These are phyloP conservation scores for Stegana nigrithorax DNA, from an alignment of 2,888 invertebrate genomes.

Conservation along the genomic window DNA sequence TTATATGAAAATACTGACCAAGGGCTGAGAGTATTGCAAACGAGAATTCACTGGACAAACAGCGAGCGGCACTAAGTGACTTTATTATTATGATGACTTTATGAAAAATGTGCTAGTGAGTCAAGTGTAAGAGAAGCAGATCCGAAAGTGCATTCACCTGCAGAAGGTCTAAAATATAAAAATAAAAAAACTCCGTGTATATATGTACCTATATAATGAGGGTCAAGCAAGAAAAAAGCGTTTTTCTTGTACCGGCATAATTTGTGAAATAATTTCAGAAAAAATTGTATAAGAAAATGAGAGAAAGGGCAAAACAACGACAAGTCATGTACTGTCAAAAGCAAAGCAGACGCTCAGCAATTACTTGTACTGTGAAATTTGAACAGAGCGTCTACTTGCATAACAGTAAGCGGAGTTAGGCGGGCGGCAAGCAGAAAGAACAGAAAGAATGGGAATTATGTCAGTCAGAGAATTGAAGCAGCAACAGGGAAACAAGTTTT, in stretches of 20 bases:
- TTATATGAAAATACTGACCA: too few species aligned
- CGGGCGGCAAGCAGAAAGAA: too few species aligned
- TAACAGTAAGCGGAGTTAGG: not conserved
- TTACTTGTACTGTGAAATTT: not conserved
- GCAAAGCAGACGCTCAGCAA: not conserved
- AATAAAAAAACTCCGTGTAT: constrained; percentile 5
- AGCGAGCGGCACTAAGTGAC: constrained; percentile 8
- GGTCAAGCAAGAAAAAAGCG: not conserved
- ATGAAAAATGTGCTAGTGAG: too few species aligned
- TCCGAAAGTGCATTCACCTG: constrained; percentile 42
- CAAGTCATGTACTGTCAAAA: constrained; percentile 17
- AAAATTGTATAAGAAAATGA: not conserved
- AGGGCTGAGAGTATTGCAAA: too few species aligned
- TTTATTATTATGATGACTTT: too few species aligned
- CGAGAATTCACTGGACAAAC: constrained; percentile 6
- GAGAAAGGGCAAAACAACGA: not conserved
- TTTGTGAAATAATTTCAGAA: not conserved
- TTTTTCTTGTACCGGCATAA: not conserved
- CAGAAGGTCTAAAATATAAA: not conserved
- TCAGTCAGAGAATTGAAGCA: too few species aligned
- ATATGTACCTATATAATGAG: not conserved
- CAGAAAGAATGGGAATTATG: not conserved
- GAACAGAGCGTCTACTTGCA: not conserved
- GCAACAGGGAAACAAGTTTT: too few species aligned
- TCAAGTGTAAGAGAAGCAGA: too few species aligned